Percentiles rank a stretch among this genome's conserved stretches.
phyloP scores from a whole-genome alignment of 2,113 vertebrate species.

The Bos javanicus region DNA sequence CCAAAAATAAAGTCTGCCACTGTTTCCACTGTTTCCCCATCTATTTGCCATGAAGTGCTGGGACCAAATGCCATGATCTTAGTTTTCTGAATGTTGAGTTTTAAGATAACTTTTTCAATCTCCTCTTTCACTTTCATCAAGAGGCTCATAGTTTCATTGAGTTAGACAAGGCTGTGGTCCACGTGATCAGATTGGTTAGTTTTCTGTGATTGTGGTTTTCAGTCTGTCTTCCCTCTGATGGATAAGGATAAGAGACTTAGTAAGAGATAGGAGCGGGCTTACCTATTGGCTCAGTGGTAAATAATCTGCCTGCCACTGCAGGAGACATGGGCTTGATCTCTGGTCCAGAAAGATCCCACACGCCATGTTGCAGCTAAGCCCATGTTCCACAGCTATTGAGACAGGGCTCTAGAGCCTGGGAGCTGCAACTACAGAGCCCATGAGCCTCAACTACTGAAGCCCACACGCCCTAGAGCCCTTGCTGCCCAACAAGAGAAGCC shows the following conservation, averaged over 20 bases:
- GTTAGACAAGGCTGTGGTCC: neutral
- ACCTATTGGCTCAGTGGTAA: neutral
- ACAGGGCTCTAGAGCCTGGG: neutral
- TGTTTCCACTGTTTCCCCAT: neutral
- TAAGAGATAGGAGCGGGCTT: neutral
- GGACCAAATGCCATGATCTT: neutral
- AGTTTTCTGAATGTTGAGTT: neutral
- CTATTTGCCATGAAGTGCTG: neutral
- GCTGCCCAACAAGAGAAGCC: neutral
- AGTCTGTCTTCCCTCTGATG: neutral
- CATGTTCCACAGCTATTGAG: neutral
- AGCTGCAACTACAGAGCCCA: neutral
- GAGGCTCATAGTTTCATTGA: neutral
- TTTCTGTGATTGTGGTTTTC: neutral
- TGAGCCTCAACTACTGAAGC: neutral
- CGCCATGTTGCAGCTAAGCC: neutral
- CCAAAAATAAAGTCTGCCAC: rapidly evolving
- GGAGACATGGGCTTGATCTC: neutral
- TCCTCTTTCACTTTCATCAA: neutral
- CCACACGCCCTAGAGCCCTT: neutral
- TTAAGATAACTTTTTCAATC: neutral
- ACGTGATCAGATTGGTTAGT: neutral
- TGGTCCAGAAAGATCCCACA: neutral
- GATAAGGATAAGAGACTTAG: neutral
- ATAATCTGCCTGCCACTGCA: neutral